phyloP scores from a whole-genome alignment of 1,140 invertebrate genomes.

The Bicyclus anynana region DNA sequence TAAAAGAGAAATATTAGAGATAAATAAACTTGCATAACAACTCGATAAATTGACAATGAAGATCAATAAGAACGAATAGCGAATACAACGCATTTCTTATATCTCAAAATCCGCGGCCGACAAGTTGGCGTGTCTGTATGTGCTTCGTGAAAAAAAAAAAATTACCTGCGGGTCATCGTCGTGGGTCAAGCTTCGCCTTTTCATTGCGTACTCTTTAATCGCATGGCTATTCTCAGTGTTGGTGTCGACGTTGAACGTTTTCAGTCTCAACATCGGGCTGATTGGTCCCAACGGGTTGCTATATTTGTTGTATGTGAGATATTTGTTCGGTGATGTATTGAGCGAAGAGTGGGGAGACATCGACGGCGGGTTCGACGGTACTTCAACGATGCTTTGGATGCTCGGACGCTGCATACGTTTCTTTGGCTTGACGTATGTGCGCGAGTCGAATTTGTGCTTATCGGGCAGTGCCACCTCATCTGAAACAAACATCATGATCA shows the following conservation, averaged over 20 bases:
- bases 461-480: constrained; percentile 61
- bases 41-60: too few relatives aligned
- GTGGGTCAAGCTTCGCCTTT: constrained; percentile 52
- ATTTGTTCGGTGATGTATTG: constrained; percentile 48
- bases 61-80: too few relatives aligned
- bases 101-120: not conserved
- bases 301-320: constrained; percentile 68
- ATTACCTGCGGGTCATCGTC: constrained; percentile 67
- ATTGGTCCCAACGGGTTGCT: constrained; percentile 53
- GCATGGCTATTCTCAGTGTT: constrained; percentile 54
- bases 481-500: constrained; percentile 27
- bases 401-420: constrained; percentile 59
- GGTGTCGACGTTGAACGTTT: constrained; percentile 68
- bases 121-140: not conserved
- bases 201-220: constrained; percentile 60
- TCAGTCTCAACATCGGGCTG: constrained; percentile 59
- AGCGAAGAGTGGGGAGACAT: constrained; percentile 41
- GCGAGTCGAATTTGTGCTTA: constrained; percentile 73
- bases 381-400: constrained; percentile 65
- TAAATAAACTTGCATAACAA: too few relatives aligned
- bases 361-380: constrained; percentile 45
- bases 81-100: too few relatives aligned
- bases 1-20: too few relatives aligned
- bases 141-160: not conserved
- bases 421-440: constrained; percentile 70